Base-by-base conservation (phyloP, 1,140 invertebrate genomes). In the Hydropsyche tenuis region DNA sequence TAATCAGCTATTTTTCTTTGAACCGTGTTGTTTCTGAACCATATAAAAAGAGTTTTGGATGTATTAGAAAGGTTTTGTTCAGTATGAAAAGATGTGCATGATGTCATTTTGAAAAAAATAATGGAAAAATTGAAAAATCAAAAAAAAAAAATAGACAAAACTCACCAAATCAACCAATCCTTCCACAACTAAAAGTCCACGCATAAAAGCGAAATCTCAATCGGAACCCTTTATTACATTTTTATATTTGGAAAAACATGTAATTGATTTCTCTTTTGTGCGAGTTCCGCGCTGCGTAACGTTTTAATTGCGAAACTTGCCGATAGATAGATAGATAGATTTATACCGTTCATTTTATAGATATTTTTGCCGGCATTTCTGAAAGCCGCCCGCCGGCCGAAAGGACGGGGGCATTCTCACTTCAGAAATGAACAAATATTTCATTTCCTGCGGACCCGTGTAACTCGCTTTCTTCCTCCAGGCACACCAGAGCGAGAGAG, bases 391-490 rank as follows among this genome's bases (percentile, higher is more conserved):
- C n/a, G n/a, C n/a, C n/a, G n/a, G n/a, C n/a, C 1, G 56, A 27
- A 22, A 37, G 20, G 64, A 6, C 16, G 20, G n/a, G 16, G 23
- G 23, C 30, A 65, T 69, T 48, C 46, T 73, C 53, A 70, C 74
- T 75, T 73, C 64, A 43, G 74, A 75, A 75, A 75, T 75, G 74
- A 73, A 72, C 70, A 75, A 75, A 75, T 75, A 75, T 75, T 75
- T 75, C 74, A 75, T 75, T 75, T 75, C 71, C 74, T 69, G 65
- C 45, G 65, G 64, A 71, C 73, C 62, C 42, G 62, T 72, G 73
- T 75, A 75, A 65, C 74, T 65, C 65, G 66, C 66, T 75, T 75
- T 75, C 64, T 75, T 75, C 62, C 51, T 45, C 23, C 43, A 70
- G 18, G 22, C 30, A 70, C 22, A 27, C 66, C 22, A 70, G 65